Base-by-base conservation (phyloP, 2,888 invertebrate species). In the Nesidiocoris tenuis region DNA sequence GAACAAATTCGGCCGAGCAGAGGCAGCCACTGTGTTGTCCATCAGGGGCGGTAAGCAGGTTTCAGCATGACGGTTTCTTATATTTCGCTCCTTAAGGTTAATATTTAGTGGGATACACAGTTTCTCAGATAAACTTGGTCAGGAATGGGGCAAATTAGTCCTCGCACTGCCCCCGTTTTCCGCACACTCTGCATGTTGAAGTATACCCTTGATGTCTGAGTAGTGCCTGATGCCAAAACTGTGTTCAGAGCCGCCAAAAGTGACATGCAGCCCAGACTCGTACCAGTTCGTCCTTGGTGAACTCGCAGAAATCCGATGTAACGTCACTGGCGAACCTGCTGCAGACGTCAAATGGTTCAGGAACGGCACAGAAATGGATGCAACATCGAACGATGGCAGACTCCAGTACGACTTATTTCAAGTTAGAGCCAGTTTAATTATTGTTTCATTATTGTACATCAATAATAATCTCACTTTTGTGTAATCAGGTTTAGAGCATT, bases 1-100 rank as follows among this genome's bases (percentile, higher is more conserved):
- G 19, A 79, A 78, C 63, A 64, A 70, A 86, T 79, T 88, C 0
- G 85, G 85, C 16, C 87, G 86, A 77, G 88, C 89, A 17, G 76
- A 84, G 23, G 81, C 82, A 16, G 81, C 83, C 1, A 84, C 84
- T 0, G 82, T 81, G 71, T 80, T 87, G 16, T 82, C 82, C n/a
- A 82, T 87, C 19, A 85, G 85, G 77, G 83, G 87, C 74, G 84
- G 86, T 87, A 80, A 82, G 82, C 61, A 3, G 16, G 19, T 16
- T 1, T 57, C 3, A 57, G 16, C 57, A 17, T n/a, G n/a, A n/a
- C n/a, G n/a, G 18, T 9, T 63, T 24, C 23, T 22, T 63, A 22
- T 63, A 23, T 67, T 23, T 66, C 70, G 0, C 3, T 66, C 7
- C 2, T n/a, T 1, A 2, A 61, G 1, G 3, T 18, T 18, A n/a